phyloP scores from a whole-genome alignment of 2,797 vertebrate species.

The Pipistrellus nathusii region DNA sequence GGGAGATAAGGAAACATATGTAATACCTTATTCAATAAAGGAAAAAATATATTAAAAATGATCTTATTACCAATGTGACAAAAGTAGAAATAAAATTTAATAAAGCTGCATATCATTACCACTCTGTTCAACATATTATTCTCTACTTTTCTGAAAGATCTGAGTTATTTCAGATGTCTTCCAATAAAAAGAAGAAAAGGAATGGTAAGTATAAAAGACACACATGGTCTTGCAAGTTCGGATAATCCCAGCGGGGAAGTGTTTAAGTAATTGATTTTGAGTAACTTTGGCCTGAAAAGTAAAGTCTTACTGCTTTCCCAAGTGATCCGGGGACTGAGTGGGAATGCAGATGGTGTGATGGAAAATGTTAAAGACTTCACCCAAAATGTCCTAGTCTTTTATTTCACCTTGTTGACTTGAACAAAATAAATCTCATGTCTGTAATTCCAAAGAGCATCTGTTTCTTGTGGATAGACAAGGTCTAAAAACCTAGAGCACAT shows the following conservation, averaged over 20 bases:
- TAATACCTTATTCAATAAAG: too few species aligned
- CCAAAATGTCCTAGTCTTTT: slow-evolving; percentile 84
- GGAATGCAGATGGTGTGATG: slow-evolving; percentile 84
- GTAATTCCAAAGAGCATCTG: slow-evolving; percentile 88
- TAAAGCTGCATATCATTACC: slow-evolving; percentile 1
- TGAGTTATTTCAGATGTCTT: slow-evolving; percentile 68
- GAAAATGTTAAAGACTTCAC: slow-evolving; percentile 85
- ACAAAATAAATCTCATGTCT: slow-evolving; percentile 86
- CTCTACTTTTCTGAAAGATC: slow-evolving; percentile 58
- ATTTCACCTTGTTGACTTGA: slow-evolving; percentile 87
- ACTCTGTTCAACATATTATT: slow-evolving; percentile 36
- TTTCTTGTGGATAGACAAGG: slow-evolving; percentile 83
- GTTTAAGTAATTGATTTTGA: slow-evolving; percentile 77
- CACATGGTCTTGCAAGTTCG: slow-evolving; percentile 63
- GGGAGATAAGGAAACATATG: too few species aligned
- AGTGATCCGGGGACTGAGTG: slow-evolving; percentile 78
- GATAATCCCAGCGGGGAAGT: slow-evolving; percentile 69
- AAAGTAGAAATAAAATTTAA: slow-evolving; percentile 53
- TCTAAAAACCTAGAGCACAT: slow-evolving; percentile 63
- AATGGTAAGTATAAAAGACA: slow-evolving; percentile 57
- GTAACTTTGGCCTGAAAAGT: slow-evolving; percentile 75
- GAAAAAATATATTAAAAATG: too few species aligned
- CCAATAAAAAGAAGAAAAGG: slow-evolving; percentile 66
- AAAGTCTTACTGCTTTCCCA: slow-evolving; percentile 66
- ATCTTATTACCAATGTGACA: slow-evolving; percentile 23